A percentile compares a stretch with the other conserved stretches of the same genome.
Evolutionary conservation across 2,888 invertebrate genomes (phyloP).

Genomic region (Scaeva pyrastri): DNA sequence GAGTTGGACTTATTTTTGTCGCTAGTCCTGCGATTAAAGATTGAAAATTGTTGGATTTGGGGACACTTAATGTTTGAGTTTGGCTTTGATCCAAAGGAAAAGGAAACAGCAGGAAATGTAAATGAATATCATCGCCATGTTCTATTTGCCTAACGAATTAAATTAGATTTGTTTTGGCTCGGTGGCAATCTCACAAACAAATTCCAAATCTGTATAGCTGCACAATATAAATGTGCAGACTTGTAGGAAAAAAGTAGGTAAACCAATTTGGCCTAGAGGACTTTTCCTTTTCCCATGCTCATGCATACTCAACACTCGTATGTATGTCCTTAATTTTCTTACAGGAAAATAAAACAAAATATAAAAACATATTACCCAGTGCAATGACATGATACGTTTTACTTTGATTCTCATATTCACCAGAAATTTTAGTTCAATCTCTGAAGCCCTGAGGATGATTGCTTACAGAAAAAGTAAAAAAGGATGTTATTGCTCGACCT

Average conservation of each 20-base stretch:
- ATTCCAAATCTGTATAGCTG: neutral
- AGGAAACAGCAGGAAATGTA: slow-evolving; percentile 42
- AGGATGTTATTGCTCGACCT: slow-evolving; percentile 44
- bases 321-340: slow-evolving; percentile 15
- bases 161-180: slow-evolving; percentile 58
- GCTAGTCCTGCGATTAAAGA: slow-evolving; percentile 43
- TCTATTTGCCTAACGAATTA: slow-evolving; percentile 52
- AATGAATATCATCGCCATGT: slow-evolving; percentile 40
- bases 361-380: slow-evolving; percentile 17
- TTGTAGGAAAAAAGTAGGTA: neutral
- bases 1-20: slow-evolving; percentile 25
- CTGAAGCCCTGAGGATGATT: slow-evolving; percentile 15
- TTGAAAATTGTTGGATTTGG: slow-evolving; percentile 13
- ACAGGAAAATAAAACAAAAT: slow-evolving; percentile 3
- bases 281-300: no score
- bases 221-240: no score
- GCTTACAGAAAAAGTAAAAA: neutral
- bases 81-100: slow-evolving; percentile 59
- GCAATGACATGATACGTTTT: slow-evolving; percentile 13
- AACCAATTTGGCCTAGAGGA: slow-evolving; percentile 10
- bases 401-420: slow-evolving; percentile 23
- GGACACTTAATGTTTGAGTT: slow-evolving; percentile 49
- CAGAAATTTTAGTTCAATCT: slow-evolving; percentile 26
- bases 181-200: neutral
- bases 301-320: no score